A percentile compares a stretch with the other conserved stretches of the same genome.
phyloP scores from a whole-genome alignment of 2,113 vertebrate genomes.

The Hyaena hyaena region DNA sequence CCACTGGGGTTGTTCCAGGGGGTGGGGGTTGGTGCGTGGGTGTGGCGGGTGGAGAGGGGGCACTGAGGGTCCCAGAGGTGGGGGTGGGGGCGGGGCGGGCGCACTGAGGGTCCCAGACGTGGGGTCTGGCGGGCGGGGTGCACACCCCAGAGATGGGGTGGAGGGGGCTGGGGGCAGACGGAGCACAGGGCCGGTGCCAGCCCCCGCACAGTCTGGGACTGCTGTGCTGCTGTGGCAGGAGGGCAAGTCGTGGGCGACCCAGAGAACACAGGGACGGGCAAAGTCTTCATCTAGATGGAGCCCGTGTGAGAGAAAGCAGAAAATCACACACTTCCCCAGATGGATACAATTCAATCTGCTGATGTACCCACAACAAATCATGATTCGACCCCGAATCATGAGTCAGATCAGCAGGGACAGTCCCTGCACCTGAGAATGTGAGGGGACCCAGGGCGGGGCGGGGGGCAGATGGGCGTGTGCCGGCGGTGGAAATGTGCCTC shows the following conservation, averaged over 20 bases:
- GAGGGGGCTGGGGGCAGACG: neutral
- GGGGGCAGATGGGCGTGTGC: neutral
- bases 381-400: neutral
- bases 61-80: too few relatives aligned
- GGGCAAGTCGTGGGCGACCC: neutral
- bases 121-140: neutral
- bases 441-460: too few relatives aligned
- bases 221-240: neutral
- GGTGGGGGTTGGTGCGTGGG: too few relatives aligned
- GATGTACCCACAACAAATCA: neutral
- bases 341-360: neutral
- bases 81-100: too few relatives aligned
- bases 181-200: too few relatives aligned
- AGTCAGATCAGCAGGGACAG: neutral
- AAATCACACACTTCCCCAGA: neutral
- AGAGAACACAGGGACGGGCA: accelerated
- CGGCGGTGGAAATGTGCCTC: neutral
- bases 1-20: too few relatives aligned
- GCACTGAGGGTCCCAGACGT: neutral
- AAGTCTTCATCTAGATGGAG: neutral
- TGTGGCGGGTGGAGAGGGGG: too few relatives aligned
- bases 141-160: neutral
- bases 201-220: too few relatives aligned
- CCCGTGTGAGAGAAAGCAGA: neutral
- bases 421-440: neutral